Percentiles rank a stretch among this genome's conserved stretches.
phyloP scores from a whole-genome alignment of 2,113 vertebrate genomes.

The Caracal caracal region DNA sequence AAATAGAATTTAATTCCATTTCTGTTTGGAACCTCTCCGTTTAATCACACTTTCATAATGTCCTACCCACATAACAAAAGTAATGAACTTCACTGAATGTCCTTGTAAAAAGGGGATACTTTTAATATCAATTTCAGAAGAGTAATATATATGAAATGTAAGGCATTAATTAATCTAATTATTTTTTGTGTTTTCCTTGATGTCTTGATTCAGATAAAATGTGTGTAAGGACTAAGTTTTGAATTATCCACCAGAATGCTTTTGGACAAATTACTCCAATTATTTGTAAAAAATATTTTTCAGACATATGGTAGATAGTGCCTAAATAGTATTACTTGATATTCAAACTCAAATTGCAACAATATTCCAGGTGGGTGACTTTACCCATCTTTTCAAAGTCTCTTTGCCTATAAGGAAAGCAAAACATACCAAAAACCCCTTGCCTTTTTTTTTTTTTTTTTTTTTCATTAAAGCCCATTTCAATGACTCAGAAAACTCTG shows the following conservation, averaged over 20 bases:
- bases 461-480: neutral
- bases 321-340: neutral
- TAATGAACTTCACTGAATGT: neutral
- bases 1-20: constrained; percentile 51
- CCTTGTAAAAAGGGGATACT: neutral
- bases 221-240: neutral
- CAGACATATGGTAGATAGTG: neutral
- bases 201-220: neutral
- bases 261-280: neutral
- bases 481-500: neutral
- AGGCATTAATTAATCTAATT: neutral
- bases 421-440: neutral
- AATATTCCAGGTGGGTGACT: rapidly evolving
- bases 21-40: neutral
- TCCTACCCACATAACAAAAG: neutral
- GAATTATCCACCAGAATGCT: neutral
- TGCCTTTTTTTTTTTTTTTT: neutral
- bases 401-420: neutral
- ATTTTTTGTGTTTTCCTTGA: neutral
- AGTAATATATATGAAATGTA: neutral
- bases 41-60: constrained; percentile 10
- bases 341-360: neutral
- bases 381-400: neutral
- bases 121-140: neutral
- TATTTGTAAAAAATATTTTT: neutral